phyloP scores from a whole-genome alignment of 2,888 invertebrate genomes.

The Glyphotaelius pellucidus region DNA sequence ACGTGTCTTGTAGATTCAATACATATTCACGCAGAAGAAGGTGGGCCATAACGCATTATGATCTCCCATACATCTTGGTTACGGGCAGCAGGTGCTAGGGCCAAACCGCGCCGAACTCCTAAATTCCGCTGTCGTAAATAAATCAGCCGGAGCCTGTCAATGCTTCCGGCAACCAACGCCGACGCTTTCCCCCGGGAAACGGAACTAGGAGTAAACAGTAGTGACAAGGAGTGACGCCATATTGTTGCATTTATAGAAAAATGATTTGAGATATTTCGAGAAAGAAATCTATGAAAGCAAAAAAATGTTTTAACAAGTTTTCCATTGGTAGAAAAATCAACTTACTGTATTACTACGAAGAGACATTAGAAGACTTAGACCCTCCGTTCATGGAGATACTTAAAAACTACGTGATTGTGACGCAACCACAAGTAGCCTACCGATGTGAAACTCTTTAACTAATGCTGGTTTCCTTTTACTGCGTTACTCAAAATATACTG shows the following conservation, averaged over 20 bases:
- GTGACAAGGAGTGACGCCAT: conserved; percentile 19
- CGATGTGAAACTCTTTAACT: too few species aligned
- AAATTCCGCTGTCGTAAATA: conserved; percentile 58
- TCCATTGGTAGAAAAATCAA: not conserved
- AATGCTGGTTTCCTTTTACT: too few species aligned
- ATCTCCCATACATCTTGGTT: conserved; percentile 56
- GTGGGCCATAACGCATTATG: conserved; percentile 44
- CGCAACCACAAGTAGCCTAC: too few species aligned
- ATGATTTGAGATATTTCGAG: not conserved
- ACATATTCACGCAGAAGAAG: conserved; percentile 13
- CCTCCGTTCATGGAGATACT: too few species aligned
- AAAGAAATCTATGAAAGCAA: not conserved
- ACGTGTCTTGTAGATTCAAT: not conserved
- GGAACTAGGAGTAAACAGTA: conserved; percentile 39
- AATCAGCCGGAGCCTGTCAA: conserved; percentile 61
- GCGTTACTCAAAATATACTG: too few species aligned
- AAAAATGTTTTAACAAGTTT: not conserved
- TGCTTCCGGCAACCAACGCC: conserved; percentile 44
- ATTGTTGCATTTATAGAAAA: conserved; percentile 9
- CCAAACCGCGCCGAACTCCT: conserved; percentile 4
- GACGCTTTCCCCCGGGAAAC: conserved; percentile 29
- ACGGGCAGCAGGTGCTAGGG: conserved; percentile 12
- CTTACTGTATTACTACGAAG: not conserved
- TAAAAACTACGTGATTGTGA: too few species aligned
- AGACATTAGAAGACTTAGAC: not conserved